Conservation (phyloP, 2,113 vertebrate genomes). For the Steatornis caripensis region DNA sequence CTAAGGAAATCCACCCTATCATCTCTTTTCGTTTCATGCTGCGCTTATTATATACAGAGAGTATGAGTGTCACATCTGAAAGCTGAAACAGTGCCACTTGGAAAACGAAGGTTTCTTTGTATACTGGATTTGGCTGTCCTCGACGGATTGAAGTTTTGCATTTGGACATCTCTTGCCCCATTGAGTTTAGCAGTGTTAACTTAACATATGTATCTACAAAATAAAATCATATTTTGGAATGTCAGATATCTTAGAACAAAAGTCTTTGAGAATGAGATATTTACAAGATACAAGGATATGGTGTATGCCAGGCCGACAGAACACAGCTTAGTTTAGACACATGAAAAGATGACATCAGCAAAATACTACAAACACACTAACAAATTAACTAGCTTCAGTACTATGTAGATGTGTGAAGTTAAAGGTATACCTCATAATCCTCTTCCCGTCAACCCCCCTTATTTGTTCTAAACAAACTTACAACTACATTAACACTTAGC, state of each 20-base stretch:
- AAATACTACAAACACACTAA: constrained; percentile 12
- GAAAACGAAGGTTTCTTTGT: constrained; percentile 97
- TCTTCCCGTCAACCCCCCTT: not conserved
- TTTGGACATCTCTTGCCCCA: constrained; percentile 99
- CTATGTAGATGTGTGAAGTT: not conserved
- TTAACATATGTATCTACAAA: constrained; percentile 94
- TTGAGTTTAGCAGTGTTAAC: constrained; percentile 94
- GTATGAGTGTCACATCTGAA: constrained; percentile 95
- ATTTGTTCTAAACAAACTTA: constrained; percentile 59
- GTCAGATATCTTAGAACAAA: not conserved
- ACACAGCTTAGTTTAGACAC: constrained; percentile 22
- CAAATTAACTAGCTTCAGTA: not conserved
- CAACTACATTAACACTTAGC: constrained; percentile 76
- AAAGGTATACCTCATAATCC: constrained; percentile 75
- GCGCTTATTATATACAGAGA: constrained; percentile 96
- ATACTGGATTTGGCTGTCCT: constrained; percentile 94
- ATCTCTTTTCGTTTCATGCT: constrained; percentile 98
- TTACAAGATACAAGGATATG: constrained; percentile 62
- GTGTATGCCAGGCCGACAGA: constrained; percentile 61
- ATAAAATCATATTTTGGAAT: constrained; percentile 35
- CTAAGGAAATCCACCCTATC: constrained; percentile 97
- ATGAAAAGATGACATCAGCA: constrained; percentile 17
- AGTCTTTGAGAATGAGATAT: not conserved
- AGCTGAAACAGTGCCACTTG: constrained; percentile 98
- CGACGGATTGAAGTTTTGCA: constrained; percentile 96